Conservation (phyloP, 2,113 vertebrate species). For the Prolemur simus region DNA sequence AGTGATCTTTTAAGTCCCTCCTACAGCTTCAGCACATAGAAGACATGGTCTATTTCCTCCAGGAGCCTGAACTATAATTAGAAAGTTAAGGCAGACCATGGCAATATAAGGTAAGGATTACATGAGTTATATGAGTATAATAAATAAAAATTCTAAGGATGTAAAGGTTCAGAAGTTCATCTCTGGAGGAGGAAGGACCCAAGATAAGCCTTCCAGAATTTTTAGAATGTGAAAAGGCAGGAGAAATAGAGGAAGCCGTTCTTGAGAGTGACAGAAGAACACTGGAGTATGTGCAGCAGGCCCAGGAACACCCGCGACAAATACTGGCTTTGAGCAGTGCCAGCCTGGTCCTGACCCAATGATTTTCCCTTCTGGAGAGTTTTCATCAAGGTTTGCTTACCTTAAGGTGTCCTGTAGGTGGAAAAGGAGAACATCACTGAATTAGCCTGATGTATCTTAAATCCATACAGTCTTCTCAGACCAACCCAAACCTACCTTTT, state of each 20-base stretch:
- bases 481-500: background rate
- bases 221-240: background rate
- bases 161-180: background rate
- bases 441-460: background rate
- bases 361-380: background rate
- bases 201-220: background rate
- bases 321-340: background rate
- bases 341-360: background rate
- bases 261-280: background rate
- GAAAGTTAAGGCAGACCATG: background rate
- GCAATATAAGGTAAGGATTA: background rate
- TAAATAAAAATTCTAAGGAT: background rate
- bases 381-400: background rate
- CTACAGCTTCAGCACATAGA: background rate
- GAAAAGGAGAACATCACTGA: background rate
- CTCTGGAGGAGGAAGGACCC: background rate
- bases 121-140: background rate
- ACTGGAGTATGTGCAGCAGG: accelerated
- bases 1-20: background rate
- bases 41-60: background rate
- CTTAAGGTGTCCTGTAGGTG: background rate
- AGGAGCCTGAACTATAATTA: background rate
- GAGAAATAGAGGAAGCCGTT: background rate
- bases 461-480: background rate
- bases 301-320: accelerated